Evolutionary conservation across 2,797 vertebrate species (phyloP), one percentile per base, ranked within the genome.

Genomic region (Eulemur mongoz): DNA sequence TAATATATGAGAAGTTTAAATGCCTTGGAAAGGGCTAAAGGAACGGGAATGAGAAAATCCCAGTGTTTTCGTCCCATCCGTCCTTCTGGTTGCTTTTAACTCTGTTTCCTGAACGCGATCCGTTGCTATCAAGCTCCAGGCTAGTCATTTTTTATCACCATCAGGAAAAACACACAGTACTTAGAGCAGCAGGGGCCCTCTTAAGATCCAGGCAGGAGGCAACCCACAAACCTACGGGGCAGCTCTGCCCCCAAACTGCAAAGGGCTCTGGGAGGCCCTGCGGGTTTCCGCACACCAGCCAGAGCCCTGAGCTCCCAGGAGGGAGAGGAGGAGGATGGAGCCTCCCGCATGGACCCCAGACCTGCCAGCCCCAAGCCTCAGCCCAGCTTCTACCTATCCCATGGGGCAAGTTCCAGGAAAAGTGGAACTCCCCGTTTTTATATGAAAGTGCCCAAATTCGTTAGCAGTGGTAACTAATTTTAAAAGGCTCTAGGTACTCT

Each of bases 41-140:
- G 95, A 98, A 94, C 82, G 93, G 91, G 95, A 98, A 97, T 96
- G 93, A 86, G 96, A 96, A 97, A 97, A 89, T 93, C 81, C 84
- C 96, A 96, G 25, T 94, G 93, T 97, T 98, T 98, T 97, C 95
- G 89, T 43, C 72, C 96, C 96, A 97, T 98, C 97, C 86, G 59
- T 97, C 91, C 91, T 95, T 97, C 97, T 96, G 89, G 96, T 95
- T 97, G 93, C 97, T 96, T 92, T 97, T 98, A 98, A 98, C 97
- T 98, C 96, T 93, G 81, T 96, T 98, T 98, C 87, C 95, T 48
- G 32, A 52, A 67, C 89, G 94, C 92, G 97, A 96, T 96, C 90
- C 96, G 30, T 94, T 95, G 95, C 93, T 97, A 96, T 67, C 92
- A 95, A 93, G 95, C 89, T 95, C 85, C 79, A 32, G 92, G 97